Percentiles rank a stretch among this genome's conserved stretches.
Conservation (phyloP, 2,888 invertebrate species). For the Drosophila engyochracea region DNA sequence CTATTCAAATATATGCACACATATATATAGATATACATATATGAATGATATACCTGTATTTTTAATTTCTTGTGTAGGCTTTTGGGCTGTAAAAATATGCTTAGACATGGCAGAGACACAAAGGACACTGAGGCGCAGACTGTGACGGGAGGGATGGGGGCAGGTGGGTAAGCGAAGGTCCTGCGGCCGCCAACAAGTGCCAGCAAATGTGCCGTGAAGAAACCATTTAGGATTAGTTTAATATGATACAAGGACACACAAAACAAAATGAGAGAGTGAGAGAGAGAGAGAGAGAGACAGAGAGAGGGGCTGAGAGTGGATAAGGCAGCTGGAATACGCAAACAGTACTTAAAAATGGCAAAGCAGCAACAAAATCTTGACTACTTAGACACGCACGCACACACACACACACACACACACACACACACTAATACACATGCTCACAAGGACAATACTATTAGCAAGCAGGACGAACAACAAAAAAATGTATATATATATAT, state of each 20-base stretch:
- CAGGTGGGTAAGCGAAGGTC: slow-evolving; percentile 13
- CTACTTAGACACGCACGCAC: slow-evolving; percentile 60
- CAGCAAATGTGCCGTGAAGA: slow-evolving; percentile 83
- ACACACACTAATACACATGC: slow-evolving; percentile 30
- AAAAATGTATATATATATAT: slow-evolving; percentile 19
- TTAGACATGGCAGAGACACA: slow-evolving; percentile 21
- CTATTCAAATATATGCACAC: slow-evolving; percentile 7
- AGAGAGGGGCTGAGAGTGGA: slow-evolving; percentile 38
- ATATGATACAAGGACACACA: slow-evolving; percentile 75
- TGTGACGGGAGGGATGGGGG: not conserved
- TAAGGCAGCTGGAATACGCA: slow-evolving; percentile 83
- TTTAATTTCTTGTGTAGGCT: slow-evolving; percentile 44
- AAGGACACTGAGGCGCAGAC: not conserved
- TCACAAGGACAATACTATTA: slow-evolving; percentile 58
- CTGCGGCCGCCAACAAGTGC: slow-evolving; percentile 53
- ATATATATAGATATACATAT: not conserved
- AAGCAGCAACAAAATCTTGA: slow-evolving; percentile 68
- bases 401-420: slow-evolving; percentile 24
- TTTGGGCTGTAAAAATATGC: slow-evolving; percentile 42
- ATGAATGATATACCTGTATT: slow-evolving; percentile 4
- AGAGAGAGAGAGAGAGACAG: not conserved
- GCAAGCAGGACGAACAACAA: slow-evolving; percentile 31
- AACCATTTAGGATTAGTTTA: slow-evolving; percentile 85
- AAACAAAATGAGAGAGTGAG: not conserved
- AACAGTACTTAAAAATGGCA: slow-evolving; percentile 81